Percentiles rank a stretch among this genome's conserved stretches.
Evolutionary conservation across 2,888 invertebrate species (phyloP).

Genomic region (Drosophila villosipedis): DNA sequence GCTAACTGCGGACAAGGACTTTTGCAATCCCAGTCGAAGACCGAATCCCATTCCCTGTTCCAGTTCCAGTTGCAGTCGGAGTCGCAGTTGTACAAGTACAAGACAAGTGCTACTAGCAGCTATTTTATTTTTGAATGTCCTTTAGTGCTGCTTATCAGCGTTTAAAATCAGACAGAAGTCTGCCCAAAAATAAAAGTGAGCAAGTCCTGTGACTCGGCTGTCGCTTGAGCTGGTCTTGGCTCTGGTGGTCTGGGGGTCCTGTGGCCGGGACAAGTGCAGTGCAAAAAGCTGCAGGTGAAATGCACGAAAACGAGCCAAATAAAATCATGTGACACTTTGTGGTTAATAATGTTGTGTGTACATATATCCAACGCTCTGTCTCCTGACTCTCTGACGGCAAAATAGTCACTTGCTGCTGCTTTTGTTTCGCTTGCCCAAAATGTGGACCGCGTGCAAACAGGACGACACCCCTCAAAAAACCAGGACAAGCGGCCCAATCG

Average conservation of each 20-base stretch:
- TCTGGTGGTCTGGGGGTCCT: not conserved
- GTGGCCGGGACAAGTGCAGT: constrained; percentile 22
- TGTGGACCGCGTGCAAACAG: constrained; percentile 24
- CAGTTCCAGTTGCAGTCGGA: constrained; percentile 20
- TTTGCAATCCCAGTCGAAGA: constrained; percentile 27
- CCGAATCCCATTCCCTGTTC: constrained; percentile 10
- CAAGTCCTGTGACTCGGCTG: constrained; percentile 11
- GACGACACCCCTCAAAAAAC: constrained; percentile 43
- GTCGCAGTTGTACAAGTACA: constrained; percentile 22
- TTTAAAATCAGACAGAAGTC: constrained; percentile 67
- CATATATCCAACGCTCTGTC: constrained; percentile 33
- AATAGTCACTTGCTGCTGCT: constrained; percentile 9
- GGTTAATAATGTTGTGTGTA: constrained; percentile 76
- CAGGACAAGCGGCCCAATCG: constrained; percentile 39
- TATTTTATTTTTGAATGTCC: constrained; percentile 79
- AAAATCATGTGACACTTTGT: constrained; percentile 82
- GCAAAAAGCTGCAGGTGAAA: constrained; percentile 72
- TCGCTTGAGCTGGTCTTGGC: not conserved
- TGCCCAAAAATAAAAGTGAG: constrained; percentile 68
- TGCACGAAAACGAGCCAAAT: constrained; percentile 72
- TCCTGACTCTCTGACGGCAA: constrained; percentile 5
- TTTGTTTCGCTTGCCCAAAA: constrained; percentile 60
- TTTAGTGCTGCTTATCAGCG: constrained; percentile 75
- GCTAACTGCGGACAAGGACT: constrained; percentile 62
- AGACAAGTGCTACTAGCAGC: constrained; percentile 75